These are phyloP conservation scores for Emydocephalus ijimae DNA, from an alignment of 2,113 vertebrate genomes.

Conservation along the genomic window DNA sequence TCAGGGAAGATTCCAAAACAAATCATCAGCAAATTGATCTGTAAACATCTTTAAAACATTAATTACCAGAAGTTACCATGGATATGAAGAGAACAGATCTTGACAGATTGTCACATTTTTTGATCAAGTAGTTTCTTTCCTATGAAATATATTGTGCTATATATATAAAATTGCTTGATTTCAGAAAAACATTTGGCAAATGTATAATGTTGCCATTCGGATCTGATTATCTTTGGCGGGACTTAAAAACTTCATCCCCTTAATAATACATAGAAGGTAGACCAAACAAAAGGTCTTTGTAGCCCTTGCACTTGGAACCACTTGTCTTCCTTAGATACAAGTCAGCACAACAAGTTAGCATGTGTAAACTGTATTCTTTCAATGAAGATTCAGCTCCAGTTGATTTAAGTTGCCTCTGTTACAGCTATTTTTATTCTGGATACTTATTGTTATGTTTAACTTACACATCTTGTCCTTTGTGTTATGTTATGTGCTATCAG, in stretches of 20 bases:
- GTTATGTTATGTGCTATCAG: background rate
- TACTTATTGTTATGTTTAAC: background rate
- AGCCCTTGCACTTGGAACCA: background rate
- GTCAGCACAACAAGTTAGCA: background rate
- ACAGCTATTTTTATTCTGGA: background rate
- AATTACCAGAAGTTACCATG: background rate
- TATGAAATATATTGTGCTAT: background rate
- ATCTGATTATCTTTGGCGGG: background rate
- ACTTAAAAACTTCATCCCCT: background rate
- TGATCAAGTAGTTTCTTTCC: background rate
- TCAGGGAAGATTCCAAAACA: background rate
- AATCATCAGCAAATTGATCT: background rate
- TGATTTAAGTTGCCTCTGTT: background rate
- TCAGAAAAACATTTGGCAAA: background rate
- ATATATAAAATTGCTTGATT: background rate
- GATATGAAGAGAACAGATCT: background rate
- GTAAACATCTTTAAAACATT: background rate
- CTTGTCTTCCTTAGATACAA: background rate
- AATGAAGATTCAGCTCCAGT: background rate
- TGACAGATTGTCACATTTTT: background rate
- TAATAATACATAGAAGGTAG: background rate
- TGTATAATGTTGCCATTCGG: background rate
- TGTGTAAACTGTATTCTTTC: background rate
- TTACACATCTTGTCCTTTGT: background rate
- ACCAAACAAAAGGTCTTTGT: background rate